Evolutionary conservation across 2,888 invertebrate species (phyloP), one percentile per base, ranked within the genome.

Genomic region (Mayetiola destructor): DNA sequence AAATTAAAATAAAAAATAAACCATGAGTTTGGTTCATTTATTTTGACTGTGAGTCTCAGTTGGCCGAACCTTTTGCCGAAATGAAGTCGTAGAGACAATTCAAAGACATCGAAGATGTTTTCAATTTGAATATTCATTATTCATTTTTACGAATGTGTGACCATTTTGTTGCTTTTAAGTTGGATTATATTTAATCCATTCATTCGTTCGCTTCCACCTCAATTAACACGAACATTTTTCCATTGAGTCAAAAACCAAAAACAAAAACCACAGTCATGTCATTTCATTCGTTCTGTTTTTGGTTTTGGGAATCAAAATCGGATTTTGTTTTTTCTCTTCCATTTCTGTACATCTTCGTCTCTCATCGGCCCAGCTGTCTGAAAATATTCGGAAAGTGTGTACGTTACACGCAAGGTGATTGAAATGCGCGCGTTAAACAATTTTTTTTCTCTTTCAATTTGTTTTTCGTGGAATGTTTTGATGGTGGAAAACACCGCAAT

Each of bases 401-500:
- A 48, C 48, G 29, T 27, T 23, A 42, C 39, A 39, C n/a, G 21
- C 18, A n/a, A n/a, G n/a, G n/a, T n/a, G n/a, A n/a, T n/a, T n/a
- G n/a, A n/a, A n/a, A n/a, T n/a, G n/a, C n/a, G 10, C 42, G 42
- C 21, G 42, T 23, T 42, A 42, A 42, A 21, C 10, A 23, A 42
- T 42, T 36, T 16, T 8, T 16, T 40, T 40, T 40, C 10, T 21
- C 23, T 48, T 48, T 48, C 48, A 48, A 48, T 48, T 48, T 8
- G 16, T 27, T 27, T 27, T 27, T 42, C 42, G 42, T 21, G 21
- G 23, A 42, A 42, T 48, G 48, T 48, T 48, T 48, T 48, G 48
- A 48, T 48, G 48, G 48, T n/a, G n/a, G n/a, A n/a, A 48, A 48
- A 48, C 48, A n/a, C 48, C 48, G n/a, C 48, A 48, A 27, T 48